Conservation (phyloP, 2,113 vertebrate species). For the Ursus arctos region DNA sequence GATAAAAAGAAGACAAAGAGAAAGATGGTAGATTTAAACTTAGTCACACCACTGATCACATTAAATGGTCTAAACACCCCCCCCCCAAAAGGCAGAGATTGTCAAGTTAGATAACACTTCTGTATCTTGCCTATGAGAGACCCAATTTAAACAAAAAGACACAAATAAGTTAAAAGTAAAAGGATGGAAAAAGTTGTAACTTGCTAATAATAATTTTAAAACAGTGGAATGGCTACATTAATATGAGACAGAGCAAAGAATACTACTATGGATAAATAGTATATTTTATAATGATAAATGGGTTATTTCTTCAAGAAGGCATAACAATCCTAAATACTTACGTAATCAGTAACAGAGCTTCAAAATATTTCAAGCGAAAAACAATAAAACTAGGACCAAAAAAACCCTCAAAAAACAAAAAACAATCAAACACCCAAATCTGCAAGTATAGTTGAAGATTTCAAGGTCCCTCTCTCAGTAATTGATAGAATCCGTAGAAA, state of each 20-base stretch:
- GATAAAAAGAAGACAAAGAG: neutral
- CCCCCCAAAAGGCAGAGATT: neutral
- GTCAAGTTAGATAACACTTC: neutral
- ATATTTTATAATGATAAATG: neutral
- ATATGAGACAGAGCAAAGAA: neutral
- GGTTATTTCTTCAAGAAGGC: neutral
- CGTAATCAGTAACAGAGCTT: neutral
- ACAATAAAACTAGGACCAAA: neutral
- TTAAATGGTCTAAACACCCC: neutral
- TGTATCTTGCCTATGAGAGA: neutral
- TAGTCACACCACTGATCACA: neutral
- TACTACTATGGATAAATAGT: neutral
- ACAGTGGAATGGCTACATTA: neutral
- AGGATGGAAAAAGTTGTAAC: neutral
- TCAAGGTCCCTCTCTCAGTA: neutral
- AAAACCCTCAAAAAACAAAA: neutral
- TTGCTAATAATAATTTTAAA: neutral
- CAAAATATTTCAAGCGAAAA: constrained; percentile 4
- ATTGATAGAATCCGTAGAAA: neutral
- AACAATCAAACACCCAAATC: neutral
- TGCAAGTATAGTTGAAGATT: neutral
- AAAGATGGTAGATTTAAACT: neutral
- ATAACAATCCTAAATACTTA: neutral
- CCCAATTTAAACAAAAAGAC: neutral
- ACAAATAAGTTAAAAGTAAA: neutral